Percentiles rank a stretch among this genome's conserved stretches.
These are phyloP conservation scores for Drosophila aff. DNA, from an alignment of 1,140 invertebrate species.

Conservation along the genomic window DNA sequence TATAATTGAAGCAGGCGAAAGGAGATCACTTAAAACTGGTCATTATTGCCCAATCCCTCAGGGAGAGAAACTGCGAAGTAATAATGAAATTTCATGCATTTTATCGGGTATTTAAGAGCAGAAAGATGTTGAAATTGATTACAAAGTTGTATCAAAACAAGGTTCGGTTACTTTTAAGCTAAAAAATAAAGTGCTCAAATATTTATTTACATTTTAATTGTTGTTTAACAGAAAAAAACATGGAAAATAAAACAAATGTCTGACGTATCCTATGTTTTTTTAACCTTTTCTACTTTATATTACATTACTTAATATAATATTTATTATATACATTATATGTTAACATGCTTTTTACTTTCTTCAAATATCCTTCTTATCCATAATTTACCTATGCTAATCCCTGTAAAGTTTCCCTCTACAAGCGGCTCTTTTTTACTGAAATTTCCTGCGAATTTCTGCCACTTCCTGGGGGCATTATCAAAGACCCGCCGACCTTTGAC, in stretches of 20 bases:
- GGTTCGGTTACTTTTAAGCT: background rate
- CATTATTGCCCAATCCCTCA: conserved; percentile 33
- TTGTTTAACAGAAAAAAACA: too few relatives aligned
- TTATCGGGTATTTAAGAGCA: background rate
- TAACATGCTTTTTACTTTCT: background rate
- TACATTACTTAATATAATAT: too few relatives aligned
- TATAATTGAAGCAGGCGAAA: conserved; percentile 40
- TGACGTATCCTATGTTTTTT: background rate
- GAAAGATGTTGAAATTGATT: background rate
- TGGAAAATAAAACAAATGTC: too few relatives aligned
- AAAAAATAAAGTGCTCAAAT: background rate
- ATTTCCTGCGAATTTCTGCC: conserved; percentile 18
- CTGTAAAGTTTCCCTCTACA: background rate
- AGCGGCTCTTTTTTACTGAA: conserved; percentile 17
- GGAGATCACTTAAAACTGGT: conserved; percentile 24
- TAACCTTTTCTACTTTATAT: too few relatives aligned
- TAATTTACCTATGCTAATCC: conserved; percentile 12
- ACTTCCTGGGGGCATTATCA: conserved; percentile 29
- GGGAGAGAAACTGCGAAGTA: conserved; percentile 1
- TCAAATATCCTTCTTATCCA: conserved; percentile 1
- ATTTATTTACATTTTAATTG: background rate
- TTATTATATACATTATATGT: too few relatives aligned
- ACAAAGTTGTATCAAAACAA: background rate
- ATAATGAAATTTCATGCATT: conserved; percentile 33
- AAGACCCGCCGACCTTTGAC: conserved; percentile 33